Evolutionary conservation across 1,140 invertebrate species (phyloP).

Genomic region (Anoplolepis gracilipes): DNA sequence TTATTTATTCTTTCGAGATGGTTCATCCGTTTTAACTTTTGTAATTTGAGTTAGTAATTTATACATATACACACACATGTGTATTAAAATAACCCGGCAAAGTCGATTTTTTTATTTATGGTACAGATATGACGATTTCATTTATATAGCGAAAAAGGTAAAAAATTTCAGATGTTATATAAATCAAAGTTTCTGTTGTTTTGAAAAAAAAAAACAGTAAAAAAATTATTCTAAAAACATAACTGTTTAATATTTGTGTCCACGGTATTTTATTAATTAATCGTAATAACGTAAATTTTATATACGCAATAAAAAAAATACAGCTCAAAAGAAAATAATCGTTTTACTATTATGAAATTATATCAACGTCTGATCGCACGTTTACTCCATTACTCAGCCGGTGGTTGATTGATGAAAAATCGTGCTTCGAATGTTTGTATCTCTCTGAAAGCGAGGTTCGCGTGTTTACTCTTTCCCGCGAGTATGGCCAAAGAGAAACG

Average conservation of each 20-base stretch:
- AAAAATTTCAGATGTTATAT: background rate
- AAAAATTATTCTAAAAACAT: background rate
- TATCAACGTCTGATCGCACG: background rate
- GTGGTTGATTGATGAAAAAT: constrained; percentile 28
- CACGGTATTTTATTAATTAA: background rate
- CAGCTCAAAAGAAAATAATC: background rate
- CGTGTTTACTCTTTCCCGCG: background rate
- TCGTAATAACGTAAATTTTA: background rate
- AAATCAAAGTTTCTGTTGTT: background rate
- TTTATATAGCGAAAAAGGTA: background rate
- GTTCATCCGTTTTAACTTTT: background rate
- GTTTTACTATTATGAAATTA: background rate
- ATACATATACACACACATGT: background rate
- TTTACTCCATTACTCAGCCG: constrained; percentile 16
- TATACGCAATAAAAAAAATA: constrained; percentile 6
- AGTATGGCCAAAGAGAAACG: background rate
- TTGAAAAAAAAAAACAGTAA: background rate
- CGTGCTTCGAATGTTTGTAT: constrained; percentile 7
- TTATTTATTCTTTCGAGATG: background rate
- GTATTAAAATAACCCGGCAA: background rate
- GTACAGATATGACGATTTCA: background rate
- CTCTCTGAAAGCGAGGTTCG: background rate
- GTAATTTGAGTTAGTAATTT: background rate
- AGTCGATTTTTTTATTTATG: background rate
- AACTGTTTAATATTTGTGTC: background rate